Base-by-base conservation (phyloP, 2,888 invertebrate genomes). In the Netelia inedita region DNA sequence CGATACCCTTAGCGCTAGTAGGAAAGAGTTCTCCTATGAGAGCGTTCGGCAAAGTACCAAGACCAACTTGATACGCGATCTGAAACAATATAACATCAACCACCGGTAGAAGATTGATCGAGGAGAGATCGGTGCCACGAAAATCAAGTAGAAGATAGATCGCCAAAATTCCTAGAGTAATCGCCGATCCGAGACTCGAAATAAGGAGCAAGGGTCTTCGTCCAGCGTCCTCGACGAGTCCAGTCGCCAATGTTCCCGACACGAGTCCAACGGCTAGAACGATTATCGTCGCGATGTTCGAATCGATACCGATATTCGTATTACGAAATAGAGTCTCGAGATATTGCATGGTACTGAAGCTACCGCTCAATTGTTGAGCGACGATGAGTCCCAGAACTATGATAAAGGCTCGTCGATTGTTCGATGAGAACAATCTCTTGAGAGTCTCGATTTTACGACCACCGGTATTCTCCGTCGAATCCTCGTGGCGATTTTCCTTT, bases 191-290 rank as follows among this genome's bases (percentile, higher is more conserved):
- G 0, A 94, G 71, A 0, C 94, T 94, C 0, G 95, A 95, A 11
- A 93, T 83, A n/a, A 95, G 89, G 0, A 95, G 90, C 2, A 95
- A 91, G 1, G 92, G 91, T 21, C 94, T 91, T 72, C 95, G 90
- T 0, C 95, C 95, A 2, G 94, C 94, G 8, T 91, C 91, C 83
- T 95, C 95, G 0, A 94, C 94, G 0, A 93, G 90, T 9, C 92
- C 88, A 0, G 93, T 92, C 0, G 94, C 90, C 50, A 92, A 65
- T 16, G 89, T 90, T 3, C 94, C 93, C 0, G 93, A 92, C 0
- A 93, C 68, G 0, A 94, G 89, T 46, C 95, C 95, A 16, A 95
- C 94, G 0, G 92, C 91, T 0, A 94, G 92, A 1, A 95, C 94
- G n/a, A 94, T 88, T 10, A 95, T 94, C 0, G 94, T 94, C 1